Conservation (phyloP, 1,140 invertebrate genomes). For the Leptinotarsa defecta region DNA sequence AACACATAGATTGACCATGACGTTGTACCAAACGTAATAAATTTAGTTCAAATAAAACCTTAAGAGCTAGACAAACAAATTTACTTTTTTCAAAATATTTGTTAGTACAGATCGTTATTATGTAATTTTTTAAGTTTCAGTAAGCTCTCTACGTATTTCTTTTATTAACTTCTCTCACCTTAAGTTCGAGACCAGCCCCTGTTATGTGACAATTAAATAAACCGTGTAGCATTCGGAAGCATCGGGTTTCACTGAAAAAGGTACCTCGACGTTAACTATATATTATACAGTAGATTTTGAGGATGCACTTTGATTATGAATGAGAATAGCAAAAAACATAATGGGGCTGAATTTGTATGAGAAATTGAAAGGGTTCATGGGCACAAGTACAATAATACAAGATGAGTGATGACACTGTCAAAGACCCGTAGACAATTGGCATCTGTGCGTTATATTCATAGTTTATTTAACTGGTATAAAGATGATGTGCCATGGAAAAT, state of each 20-base stretch:
- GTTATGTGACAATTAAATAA: background rate
- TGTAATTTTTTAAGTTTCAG: no score
- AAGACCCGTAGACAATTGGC: conserved; percentile 23
- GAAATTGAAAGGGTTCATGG: conserved; percentile 35
- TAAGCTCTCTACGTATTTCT: background rate
- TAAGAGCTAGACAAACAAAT: no score
- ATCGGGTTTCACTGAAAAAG: conserved; percentile 16
- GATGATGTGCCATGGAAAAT: no score
- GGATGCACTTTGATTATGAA: conserved; percentile 36
- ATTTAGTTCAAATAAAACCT: no score
- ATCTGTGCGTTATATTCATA: conserved; percentile 15
- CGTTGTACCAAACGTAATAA: no score
- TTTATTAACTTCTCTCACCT: background rate
- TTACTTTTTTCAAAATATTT: no score
- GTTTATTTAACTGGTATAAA: conserved; percentile 11
- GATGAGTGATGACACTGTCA: conserved; percentile 45
- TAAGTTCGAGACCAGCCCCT: background rate
- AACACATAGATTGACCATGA: no score
- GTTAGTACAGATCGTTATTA: no score
- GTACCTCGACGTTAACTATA: conserved; percentile 23
- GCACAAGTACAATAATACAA: conserved; percentile 27
- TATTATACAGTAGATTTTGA: conserved; percentile 26
- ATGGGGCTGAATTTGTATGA: conserved; percentile 44
- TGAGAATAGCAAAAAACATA: conserved; percentile 39
- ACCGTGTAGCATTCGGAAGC: background rate